Evolutionary conservation across 1,140 invertebrate species (phyloP).

Genomic region (Agrypnia vestita): DNA sequence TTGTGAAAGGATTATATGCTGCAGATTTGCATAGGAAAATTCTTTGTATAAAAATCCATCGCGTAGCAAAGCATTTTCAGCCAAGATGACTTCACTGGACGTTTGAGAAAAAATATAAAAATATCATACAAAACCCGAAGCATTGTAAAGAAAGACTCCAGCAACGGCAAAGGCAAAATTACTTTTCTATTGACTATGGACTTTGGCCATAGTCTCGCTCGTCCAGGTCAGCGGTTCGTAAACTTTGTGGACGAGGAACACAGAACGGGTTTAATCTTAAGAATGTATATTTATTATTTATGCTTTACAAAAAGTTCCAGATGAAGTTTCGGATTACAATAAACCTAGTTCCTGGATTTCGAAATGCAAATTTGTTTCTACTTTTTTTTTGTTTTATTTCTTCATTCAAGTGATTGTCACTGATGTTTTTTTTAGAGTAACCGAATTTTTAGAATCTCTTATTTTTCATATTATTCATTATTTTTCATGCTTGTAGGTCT

Average conservation of each 20-base stretch:
- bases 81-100: slow-evolving; percentile 7
- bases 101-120: slow-evolving; percentile 35
- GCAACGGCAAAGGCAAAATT: slow-evolving; percentile 37
- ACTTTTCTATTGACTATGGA: slow-evolving; percentile 44
- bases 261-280: too few relatives aligned
- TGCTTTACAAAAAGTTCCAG: too few relatives aligned
- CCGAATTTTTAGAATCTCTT: too few relatives aligned
- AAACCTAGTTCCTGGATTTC: too few relatives aligned
- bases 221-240: neutral
- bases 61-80: slow-evolving; percentile 18
- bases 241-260: neutral
- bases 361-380: too few relatives aligned
- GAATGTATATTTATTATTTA: too few relatives aligned
- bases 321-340: too few relatives aligned
- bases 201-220: slow-evolving; percentile 22
- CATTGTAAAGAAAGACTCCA: slow-evolving; percentile 20
- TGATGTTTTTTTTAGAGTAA: too few relatives aligned
- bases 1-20: neutral
- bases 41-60: slow-evolving; percentile 31
- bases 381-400: too few relatives aligned
- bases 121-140: slow-evolving; percentile 17
- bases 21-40: neutral
- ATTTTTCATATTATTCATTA: too few relatives aligned
- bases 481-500: too few relatives aligned
- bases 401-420: too few relatives aligned